A percentile compares a stretch with the other conserved stretches of the same genome.
Conservation (phyloP, 2,888 invertebrate species). For the Sylvicola cinctus region DNA sequence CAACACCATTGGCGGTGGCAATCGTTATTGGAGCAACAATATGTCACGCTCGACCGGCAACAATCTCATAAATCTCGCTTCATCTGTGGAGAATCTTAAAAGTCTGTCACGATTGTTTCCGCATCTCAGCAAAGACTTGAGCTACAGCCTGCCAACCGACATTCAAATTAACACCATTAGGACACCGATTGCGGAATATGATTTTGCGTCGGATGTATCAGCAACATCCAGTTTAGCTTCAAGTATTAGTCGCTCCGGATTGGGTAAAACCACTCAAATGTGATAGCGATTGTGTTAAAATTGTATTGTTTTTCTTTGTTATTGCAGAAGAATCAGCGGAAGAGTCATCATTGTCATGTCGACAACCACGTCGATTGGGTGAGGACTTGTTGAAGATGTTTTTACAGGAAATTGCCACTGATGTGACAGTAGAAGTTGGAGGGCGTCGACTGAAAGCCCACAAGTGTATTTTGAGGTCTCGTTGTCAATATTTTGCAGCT, state of each 20-base stretch:
- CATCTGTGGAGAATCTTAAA: conserved; percentile 33
- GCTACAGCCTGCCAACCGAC: conserved; percentile 23
- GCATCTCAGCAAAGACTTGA: conserved; percentile 29
- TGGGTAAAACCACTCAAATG: conserved; percentile 19
- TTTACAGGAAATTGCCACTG: conserved; percentile 73
- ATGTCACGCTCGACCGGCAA: conserved; percentile 20
- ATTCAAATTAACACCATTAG: conserved; percentile 14
- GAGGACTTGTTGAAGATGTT: conserved; percentile 82
- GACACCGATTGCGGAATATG: conserved; percentile 21
- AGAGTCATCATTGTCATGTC: conserved; percentile 24
- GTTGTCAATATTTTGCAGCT: conserved; percentile 86
- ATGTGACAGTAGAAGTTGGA: conserved; percentile 66
- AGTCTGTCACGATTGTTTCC: conserved; percentile 41
- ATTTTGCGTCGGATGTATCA: conserved; percentile 30
- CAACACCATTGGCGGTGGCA: conserved; percentile 9
- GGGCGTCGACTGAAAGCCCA: conserved; percentile 72
- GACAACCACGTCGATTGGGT: conserved; percentile 46
- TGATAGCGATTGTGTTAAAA: background rate
- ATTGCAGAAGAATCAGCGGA: conserved; percentile 28
- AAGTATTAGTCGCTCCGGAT: conserved; percentile 33
- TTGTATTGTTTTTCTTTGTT: conserved; percentile 9
- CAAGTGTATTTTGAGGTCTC: conserved; percentile 74
- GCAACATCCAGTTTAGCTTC: conserved; percentile 35
- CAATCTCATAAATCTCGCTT: conserved; percentile 27
- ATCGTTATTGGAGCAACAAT: conserved; percentile 9